A percentile compares a stretch with the other conserved stretches of the same genome.
Evolutionary conservation across 2,113 vertebrate species (phyloP).

Genomic region (Leucosticte australis): DNA sequence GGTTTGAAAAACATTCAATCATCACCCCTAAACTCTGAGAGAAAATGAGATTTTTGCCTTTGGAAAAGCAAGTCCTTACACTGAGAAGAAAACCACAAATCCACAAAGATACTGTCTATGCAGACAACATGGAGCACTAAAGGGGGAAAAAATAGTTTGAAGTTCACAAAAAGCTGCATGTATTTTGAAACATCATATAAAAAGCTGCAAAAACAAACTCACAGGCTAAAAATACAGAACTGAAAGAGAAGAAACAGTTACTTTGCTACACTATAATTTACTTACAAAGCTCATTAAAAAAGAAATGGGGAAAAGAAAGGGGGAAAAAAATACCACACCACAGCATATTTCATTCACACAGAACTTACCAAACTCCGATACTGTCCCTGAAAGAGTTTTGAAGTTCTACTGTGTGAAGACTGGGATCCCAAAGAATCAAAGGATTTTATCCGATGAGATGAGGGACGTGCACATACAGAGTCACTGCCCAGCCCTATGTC

Average conservation of each 20-base stretch:
- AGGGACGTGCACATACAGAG: constrained; percentile 90
- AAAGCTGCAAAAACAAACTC: background rate
- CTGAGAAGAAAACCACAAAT: background rate
- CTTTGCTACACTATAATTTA: background rate
- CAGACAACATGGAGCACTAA: background rate
- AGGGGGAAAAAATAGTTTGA: background rate
- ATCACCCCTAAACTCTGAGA: background rate
- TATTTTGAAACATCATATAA: background rate
- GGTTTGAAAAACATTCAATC: background rate
- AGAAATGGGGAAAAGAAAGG: fast-evolving
- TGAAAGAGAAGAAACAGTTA: background rate
- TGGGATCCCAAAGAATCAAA: constrained; percentile 94
- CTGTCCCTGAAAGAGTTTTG: constrained; percentile 93
- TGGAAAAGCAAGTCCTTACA: background rate
- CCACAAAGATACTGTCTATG: background rate
- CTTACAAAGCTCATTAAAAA: background rate
- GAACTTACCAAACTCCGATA: constrained; percentile 95
- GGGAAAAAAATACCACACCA: fast-evolving
- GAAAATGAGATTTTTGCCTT: background rate
- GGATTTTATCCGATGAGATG: constrained; percentile 93
- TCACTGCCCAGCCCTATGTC: constrained; percentile 97
- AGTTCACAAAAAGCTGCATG: background rate
- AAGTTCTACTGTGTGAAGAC: constrained; percentile 85
- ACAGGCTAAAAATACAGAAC: background rate
- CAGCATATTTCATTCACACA: background rate